These are phyloP conservation scores for Reticulitermes speratus DNA, from an alignment of 1,140 invertebrate genomes.

Conservation along the genomic window DNA sequence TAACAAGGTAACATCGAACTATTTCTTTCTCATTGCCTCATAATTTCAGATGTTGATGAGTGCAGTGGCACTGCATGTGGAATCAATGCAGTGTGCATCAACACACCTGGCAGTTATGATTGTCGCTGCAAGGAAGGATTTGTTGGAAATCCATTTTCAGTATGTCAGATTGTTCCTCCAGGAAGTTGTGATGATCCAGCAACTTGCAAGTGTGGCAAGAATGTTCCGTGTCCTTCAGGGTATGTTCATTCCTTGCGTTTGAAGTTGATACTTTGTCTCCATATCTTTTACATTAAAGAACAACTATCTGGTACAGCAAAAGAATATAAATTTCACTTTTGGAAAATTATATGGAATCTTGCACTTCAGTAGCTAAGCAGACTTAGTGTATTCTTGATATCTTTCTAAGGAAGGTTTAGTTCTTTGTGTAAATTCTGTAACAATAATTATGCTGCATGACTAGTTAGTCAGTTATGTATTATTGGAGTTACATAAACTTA, in stretches of 20 bases:
- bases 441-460: no score
- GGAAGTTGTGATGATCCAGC: slow-evolving; percentile 65
- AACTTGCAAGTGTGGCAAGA: slow-evolving; percentile 66
- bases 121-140: slow-evolving; percentile 80
- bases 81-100: slow-evolving; percentile 82
- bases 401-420: no score
- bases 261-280: neutral
- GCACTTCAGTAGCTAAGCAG: no score
- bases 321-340: neutral
- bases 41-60: slow-evolving; percentile 71
- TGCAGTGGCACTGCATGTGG: slow-evolving; percentile 80
- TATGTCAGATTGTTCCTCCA: slow-evolving; percentile 67
- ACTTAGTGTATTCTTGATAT: no score
- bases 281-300: no score
- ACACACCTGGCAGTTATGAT: slow-evolving; percentile 82
- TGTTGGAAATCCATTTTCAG: slow-evolving; percentile 81
- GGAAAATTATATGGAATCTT: neutral
- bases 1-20: no score
- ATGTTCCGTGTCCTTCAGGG: slow-evolving; percentile 71
- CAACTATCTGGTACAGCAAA: neutral
- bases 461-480: no score
- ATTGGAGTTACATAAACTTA: neutral
- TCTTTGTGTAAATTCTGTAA: no score
- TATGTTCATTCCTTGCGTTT: slow-evolving; percentile 33
- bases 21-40: no score